These are phyloP conservation scores for Polypterus senegalus DNA, from an alignment of 2,113 vertebrate species.

Conservation along the genomic window DNA sequence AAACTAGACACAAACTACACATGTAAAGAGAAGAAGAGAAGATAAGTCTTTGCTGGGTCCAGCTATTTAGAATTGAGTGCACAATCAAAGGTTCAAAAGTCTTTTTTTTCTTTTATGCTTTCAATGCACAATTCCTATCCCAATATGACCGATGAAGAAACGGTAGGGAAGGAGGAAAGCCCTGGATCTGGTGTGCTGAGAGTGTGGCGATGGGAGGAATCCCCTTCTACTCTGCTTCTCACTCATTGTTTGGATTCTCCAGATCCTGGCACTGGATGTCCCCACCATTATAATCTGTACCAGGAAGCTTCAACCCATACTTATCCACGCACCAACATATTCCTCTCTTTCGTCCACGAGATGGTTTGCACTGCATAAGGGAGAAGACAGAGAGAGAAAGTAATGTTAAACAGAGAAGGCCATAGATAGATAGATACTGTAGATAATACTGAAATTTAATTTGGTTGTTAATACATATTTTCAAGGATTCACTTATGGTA, in stretches of 20 bases:
- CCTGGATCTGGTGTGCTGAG: conserved; percentile 41
- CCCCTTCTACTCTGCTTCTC: conserved; percentile 30
- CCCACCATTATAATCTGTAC: conserved; percentile 77
- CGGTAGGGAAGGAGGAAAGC: conserved; percentile 47
- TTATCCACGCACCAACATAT: conserved; percentile 98
- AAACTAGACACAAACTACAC: conserved; percentile 16
- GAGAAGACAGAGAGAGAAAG: conserved; percentile 13
- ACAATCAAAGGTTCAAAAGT: conserved; percentile 48
- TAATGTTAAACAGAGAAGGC: too few relatives aligned
- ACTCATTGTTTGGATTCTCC: conserved; percentile 87
- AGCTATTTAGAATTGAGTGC: conserved; percentile 38
- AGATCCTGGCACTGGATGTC: conserved; percentile 92
- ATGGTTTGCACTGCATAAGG: conserved; percentile 78
- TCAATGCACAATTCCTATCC: conserved; percentile 42
- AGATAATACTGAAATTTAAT: too few relatives aligned
- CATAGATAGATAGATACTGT: too few relatives aligned
- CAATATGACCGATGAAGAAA: conserved; percentile 43
- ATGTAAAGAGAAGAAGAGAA: conserved; percentile 22
- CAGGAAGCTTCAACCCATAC: conserved; percentile 85
- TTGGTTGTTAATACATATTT: too few relatives aligned
- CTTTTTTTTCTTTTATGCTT: conserved; percentile 29
- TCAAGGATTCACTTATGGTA: too few relatives aligned
- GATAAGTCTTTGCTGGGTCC: conserved; percentile 32
- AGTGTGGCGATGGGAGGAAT: conserved; percentile 2
- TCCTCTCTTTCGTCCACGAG: conserved; percentile 87